A percentile compares a stretch with the other conserved stretches of the same genome.
phyloP scores from a whole-genome alignment of 1,140 invertebrate genomes.

The Dendrolimus punctatus region DNA sequence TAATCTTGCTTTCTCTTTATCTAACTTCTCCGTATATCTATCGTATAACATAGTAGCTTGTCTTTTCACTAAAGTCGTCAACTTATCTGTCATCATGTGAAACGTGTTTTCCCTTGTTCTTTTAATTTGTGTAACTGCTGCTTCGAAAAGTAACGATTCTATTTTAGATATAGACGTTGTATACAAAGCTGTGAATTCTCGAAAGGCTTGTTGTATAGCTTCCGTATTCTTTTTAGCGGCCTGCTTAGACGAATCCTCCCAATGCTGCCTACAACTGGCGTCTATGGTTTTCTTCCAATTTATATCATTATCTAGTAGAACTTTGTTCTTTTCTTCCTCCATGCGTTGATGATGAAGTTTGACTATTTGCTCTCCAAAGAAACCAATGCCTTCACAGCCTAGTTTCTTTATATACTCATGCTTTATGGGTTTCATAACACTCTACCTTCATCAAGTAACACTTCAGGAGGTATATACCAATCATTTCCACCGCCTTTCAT shows the following conservation, averaged over 20 bases:
- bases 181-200: constrained; percentile 42
- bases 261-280: constrained; percentile 20
- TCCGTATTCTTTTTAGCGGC: constrained; percentile 33
- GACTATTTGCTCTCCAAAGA: constrained; percentile 29
- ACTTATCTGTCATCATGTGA: constrained; percentile 32
- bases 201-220: constrained; percentile 39
- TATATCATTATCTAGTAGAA: constrained; percentile 32
- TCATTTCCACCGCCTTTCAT: constrained; percentile 51
- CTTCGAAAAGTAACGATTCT: constrained; percentile 35
- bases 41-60: constrained; percentile 46
- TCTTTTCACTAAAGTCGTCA: constrained; percentile 26
- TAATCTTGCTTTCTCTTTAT: constrained; percentile 28
- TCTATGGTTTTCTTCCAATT: constrained; percentile 38
- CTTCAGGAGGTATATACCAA: constrained; percentile 46
- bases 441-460: constrained; percentile 36
- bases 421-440: constrained; percentile 40
- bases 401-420: constrained; percentile 36
- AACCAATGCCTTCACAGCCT: constrained; percentile 35
- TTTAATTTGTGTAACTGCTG: constrained; percentile 35
- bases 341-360: constrained; percentile 28
- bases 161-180: constrained; percentile 37
- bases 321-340: constrained; percentile 29
- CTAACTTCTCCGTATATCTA: constrained; percentile 31
- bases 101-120: constrained; percentile 26
- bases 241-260: constrained; percentile 24